These are phyloP conservation scores for Drosophila prostipennis DNA, from an alignment of 2,888 invertebrate species.

Conservation along the genomic window DNA sequence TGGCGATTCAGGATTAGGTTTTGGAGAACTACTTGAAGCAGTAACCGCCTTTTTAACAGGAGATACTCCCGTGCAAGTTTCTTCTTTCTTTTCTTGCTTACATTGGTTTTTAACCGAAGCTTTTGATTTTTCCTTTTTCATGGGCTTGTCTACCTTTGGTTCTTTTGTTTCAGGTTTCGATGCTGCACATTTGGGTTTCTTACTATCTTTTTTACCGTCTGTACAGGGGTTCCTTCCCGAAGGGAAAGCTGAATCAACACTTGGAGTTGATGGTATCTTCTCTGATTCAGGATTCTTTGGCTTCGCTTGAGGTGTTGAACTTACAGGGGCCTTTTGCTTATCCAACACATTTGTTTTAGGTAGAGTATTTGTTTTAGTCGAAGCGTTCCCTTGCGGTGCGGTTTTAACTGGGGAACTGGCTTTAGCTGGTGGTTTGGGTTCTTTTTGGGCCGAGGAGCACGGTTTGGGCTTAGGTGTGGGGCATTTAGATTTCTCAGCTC, in stretches of 20 bases:
- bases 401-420: background rate
- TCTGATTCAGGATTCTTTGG: background rate
- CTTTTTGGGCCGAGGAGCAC: background rate
- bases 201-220: background rate
- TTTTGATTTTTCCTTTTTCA: background rate
- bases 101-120: background rate
- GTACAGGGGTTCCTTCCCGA: slow-evolving; percentile 7
- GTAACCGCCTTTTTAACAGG: background rate
- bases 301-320: background rate
- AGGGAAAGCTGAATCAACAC: background rate
- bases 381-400: background rate
- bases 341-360: no score
- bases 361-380: no score
- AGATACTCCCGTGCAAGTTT: no score
- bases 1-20: background rate
- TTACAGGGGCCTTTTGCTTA: background rate
- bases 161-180: background rate
- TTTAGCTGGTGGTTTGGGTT: background rate
- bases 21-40: background rate
- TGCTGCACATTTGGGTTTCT: background rate
- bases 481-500: background rate
- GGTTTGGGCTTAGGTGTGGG: background rate
- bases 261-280: background rate
- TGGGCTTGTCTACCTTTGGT: background rate
- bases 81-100: background rate